Evolutionary conservation across 2,888 invertebrate genomes (phyloP).

Genomic region (Sarcophaga rosellei): DNA sequence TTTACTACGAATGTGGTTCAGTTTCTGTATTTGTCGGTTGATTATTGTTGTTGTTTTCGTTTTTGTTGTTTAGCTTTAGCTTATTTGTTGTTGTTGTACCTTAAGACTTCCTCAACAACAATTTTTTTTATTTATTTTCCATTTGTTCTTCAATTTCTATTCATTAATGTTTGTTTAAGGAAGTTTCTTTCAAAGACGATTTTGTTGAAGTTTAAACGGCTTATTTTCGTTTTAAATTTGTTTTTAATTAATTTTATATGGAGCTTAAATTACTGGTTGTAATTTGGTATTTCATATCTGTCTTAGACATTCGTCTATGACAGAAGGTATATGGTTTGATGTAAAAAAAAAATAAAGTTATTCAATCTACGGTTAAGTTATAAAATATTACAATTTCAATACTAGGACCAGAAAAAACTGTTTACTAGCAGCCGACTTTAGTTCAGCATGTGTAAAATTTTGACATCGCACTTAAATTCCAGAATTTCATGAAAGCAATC

Average conservation of each 20-base stretch:
- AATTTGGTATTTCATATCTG: not conserved
- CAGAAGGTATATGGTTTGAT: not conserved
- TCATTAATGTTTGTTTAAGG: constrained; percentile 19
- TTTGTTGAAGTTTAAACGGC: constrained; percentile 41
- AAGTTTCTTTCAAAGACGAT: constrained; percentile 34
- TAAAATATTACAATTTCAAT: too few species aligned
- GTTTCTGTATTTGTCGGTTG: constrained; percentile 24
- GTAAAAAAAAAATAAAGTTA: too few species aligned
- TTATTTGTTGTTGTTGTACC: constrained; percentile 26
- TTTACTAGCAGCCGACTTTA: too few species aligned
- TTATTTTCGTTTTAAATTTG: constrained; percentile 49
- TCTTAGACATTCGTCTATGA: not conserved
- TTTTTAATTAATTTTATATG: constrained; percentile 54
- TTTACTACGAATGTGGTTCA: constrained; percentile 69
- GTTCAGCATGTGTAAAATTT: too few species aligned
- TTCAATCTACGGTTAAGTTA: too few species aligned
- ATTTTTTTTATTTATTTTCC: not conserved
- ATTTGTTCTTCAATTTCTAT: not conserved
- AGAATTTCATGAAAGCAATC: too few species aligned
- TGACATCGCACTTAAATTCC: too few species aligned
- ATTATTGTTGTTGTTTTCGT: constrained; percentile 42
- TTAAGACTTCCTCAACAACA: constrained; percentile 1
- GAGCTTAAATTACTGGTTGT: not conserved
- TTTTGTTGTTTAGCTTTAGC: constrained; percentile 22
- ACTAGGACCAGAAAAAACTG: too few species aligned